Conservation (phyloP, 2,113 vertebrate species). For the Dissostichus mawsoni region DNA sequence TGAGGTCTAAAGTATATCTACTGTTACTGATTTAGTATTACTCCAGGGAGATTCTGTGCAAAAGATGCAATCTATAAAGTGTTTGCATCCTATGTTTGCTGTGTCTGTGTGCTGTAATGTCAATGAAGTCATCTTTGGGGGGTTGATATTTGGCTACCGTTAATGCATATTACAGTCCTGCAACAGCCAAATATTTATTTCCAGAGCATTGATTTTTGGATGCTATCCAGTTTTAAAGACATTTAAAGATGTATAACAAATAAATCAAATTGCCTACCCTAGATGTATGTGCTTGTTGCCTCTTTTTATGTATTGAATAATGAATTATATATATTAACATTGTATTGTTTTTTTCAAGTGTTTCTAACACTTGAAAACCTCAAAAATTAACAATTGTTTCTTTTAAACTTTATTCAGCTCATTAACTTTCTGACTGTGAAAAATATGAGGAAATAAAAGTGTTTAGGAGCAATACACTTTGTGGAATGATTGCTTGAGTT, state of each 20-base stretch:
- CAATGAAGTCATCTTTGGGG: constrained; percentile 3
- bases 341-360: not conserved
- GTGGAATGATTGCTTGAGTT: not conserved
- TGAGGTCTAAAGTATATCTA: constrained; percentile 22
- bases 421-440: not conserved
- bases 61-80: constrained; percentile 15
- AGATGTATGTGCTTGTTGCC: not conserved
- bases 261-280: too few species aligned
- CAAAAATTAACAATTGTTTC: not conserved
- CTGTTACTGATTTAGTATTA: constrained; percentile 11
- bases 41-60: constrained; percentile 10
- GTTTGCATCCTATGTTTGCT: not conserved
- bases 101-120: not conserved
- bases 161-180: too few species aligned
- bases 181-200: too few species aligned
- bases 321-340: not conserved
- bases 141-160: not conserved
- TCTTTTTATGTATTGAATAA: not conserved
- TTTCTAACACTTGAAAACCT: not conserved
- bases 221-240: too few species aligned
- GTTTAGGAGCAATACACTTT: not conserved
- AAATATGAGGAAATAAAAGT: not conserved
- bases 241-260: too few species aligned
- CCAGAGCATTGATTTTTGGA: too few species aligned
- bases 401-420: not conserved